A percentile compares a stretch with the other conserved stretches of the same genome.
Conservation (phyloP, 2,888 invertebrate genomes). For the Aethes cnicana region DNA sequence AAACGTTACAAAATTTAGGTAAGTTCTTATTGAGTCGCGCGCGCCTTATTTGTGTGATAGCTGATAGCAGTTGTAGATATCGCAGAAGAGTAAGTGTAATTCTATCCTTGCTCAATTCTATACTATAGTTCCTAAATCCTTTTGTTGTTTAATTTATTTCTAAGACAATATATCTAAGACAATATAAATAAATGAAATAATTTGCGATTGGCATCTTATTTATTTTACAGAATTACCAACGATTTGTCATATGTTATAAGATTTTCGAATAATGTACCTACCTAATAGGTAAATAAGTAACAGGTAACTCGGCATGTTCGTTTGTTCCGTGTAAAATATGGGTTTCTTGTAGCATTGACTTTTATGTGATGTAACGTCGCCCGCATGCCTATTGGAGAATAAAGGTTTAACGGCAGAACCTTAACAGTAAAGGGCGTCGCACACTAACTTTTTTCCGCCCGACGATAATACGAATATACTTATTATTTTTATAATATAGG, state of each 20-base stretch:
- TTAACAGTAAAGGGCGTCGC: conserved; percentile 13
- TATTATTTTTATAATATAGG: neutral
- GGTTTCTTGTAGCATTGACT: conserved; percentile 39
- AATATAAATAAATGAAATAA: neutral
- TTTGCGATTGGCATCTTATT: neutral
- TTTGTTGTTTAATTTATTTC: conserved; percentile 15
- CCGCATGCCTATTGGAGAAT: conserved; percentile 35
- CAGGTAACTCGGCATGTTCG: conserved; percentile 4
- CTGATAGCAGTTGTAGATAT: conserved; percentile 1
- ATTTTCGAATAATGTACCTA: neutral
- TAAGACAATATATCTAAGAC: too few species aligned
- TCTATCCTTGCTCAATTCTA: conserved; percentile 42
- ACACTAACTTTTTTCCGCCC: neutral
- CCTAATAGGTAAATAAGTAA: neutral
- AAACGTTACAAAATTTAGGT: neutral
- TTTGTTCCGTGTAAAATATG: conserved; percentile 38
- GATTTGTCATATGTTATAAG: neutral
- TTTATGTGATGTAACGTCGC: conserved; percentile 43
- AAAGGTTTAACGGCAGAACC: conserved; percentile 33
- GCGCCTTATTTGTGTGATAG: conserved; percentile 37
- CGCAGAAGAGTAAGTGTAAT: neutral
- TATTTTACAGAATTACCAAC: neutral
- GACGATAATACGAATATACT: neutral
- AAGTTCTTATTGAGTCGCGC: conserved; percentile 55
- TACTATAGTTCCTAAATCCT: conserved; percentile 45